Evolutionary conservation across 64 coral and sea anemone genomes (phyloP), one percentile per base, ranked within the genome.

Genomic region (Actinia tenebrosa): DNA sequence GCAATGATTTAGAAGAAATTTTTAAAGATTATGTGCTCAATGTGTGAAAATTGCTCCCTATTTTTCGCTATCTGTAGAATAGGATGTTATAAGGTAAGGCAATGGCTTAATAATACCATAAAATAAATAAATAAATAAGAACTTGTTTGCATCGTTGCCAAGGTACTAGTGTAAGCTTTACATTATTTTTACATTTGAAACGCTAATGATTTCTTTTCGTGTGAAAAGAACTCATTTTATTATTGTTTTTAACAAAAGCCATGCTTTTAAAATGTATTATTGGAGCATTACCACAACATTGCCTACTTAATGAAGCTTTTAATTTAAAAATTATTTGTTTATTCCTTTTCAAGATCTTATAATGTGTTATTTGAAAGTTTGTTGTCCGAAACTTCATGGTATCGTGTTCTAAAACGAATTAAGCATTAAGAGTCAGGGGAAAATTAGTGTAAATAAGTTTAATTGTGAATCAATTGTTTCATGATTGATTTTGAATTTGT

Each of bases 61-160:
- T 26, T 92, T 53, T 99, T 88, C 44, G 93, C 93, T 0, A 22
- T 99, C 66, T 95, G 93, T 78, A 88, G 97, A 85, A 95, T 99
- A 44, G 88, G 88, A 22, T 99, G 97, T 90, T 99, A 88, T 95
- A 86, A 86, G 86, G 97, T 99, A 87, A 82, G 92, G 42, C 14
- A 78, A 26, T 64, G 9, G 16, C 26, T 69, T n/a, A 61, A 17
- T 43, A 80, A n/a, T 20, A 47, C 44, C 4, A 81, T 75, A 42
- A 75, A 58, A 58, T 2, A 58, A 0, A 16, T 6, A 2, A 0
- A 14, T 58, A 58, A 23, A 66, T 66, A 10, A 23, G 1, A 23
- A 66, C 19, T n/a, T 66, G 22, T 66, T 66, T 66, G n/a, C 63
- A 66, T 66, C 19, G 63, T 66, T 66, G 63, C 15, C 20, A 66